These are phyloP conservation scores for Peromyscus leucopus DNA, from an alignment of 2,113 vertebrate species.

Conservation along the genomic window DNA sequence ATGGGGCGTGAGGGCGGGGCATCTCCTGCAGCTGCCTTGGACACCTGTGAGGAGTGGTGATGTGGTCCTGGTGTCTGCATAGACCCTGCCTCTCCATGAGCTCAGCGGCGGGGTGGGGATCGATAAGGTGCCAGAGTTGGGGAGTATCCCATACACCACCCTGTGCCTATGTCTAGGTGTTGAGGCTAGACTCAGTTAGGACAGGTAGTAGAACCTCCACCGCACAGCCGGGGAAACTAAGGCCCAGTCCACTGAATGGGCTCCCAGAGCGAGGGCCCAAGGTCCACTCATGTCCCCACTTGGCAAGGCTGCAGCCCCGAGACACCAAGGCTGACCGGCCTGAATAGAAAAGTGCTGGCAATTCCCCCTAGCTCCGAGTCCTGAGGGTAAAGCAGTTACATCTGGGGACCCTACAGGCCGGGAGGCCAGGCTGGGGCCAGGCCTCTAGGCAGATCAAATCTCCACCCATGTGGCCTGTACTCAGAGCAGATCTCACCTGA, in stretches of 20 bases:
- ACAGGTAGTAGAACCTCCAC: fast-evolving
- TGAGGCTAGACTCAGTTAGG: background rate
- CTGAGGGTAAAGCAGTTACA: background rate
- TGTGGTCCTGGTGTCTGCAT: fast-evolving
- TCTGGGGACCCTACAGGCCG: background rate
- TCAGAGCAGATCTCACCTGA: background rate
- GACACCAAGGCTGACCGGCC: too few relatives aligned
- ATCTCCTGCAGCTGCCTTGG: background rate
- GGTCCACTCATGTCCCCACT: background rate
- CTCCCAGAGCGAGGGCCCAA: too few relatives aligned
- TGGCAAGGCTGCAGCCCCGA: background rate
- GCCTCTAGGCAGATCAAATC: too few relatives aligned
- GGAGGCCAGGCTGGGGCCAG: too few relatives aligned
- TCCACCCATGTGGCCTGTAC: too few relatives aligned
- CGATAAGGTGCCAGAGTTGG: background rate
- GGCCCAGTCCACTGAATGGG: background rate
- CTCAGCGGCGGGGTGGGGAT: background rate
- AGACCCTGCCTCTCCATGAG: background rate
- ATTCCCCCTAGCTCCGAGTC: fast-evolving
- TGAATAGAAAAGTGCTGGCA: background rate
- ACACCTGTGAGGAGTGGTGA: background rate
- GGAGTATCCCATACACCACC: fast-evolving
- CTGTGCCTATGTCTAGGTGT: fast-evolving
- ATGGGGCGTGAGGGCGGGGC: fast-evolving
- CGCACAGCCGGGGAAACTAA: background rate